Base-by-base conservation (phyloP, 2,113 vertebrate genomes). In the Chrysochloris asiatica region DNA sequence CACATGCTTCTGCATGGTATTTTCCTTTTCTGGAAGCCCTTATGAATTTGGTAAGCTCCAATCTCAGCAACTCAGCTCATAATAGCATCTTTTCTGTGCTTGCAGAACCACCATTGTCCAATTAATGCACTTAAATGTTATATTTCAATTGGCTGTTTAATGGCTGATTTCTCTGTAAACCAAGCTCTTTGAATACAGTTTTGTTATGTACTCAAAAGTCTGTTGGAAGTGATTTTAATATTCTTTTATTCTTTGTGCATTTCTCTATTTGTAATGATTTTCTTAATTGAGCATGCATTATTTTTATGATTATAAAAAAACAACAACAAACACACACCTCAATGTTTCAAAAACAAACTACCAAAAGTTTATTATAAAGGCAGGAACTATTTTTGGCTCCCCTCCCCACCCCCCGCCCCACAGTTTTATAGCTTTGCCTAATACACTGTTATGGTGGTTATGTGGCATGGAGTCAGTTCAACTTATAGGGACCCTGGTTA, bases 271-370 rank as follows among this genome's bases (percentile, higher is more conserved):
- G 77, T 93, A 54, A 86, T 85, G 8, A 13, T 72, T 93, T 93
- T 92, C 45, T 65, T 90, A 36, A 93, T n/a, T 52, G 80, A 76
- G 24, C 43, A 83, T 81, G 4, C 65, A 92, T 87, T 80, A 76
- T 8, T 75, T 89, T 83, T 91, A 47, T 71, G 86, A 77, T 83
- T 52, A 78, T 21, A 79, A 16, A 86, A 76, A 86, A 52, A 67
- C 19, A 59, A 63, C n/a, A n/a, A n/a, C n/a, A n/a, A n/a, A n/a
- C 54, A 56, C 19, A 56, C 4, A 38, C 30, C 5, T 19, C 52
- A 93, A 81, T 90, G 38, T 85, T 93, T 50, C 19, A 81, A 93
- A 88, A 61, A 36, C 82, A 2, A 90, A 67, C 12, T 65, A 76
- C 73, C 63, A 26, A 48, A 83, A 82, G 33, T 47, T 82, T 73